These are phyloP conservation scores for Dichetophora obliterata DNA, from an alignment of 2,888 invertebrate genomes.

Conservation along the genomic window DNA sequence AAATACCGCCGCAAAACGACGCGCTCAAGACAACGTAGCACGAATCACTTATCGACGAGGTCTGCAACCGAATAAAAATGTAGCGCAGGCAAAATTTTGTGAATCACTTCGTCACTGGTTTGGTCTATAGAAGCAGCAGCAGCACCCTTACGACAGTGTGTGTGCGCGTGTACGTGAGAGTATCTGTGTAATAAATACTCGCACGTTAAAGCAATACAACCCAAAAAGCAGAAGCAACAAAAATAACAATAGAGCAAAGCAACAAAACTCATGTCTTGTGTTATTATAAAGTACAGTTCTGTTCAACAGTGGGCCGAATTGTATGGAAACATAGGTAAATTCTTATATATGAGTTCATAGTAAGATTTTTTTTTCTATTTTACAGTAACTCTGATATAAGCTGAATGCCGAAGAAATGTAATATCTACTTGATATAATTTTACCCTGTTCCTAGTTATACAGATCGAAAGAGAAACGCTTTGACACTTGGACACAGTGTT, in stretches of 20 bases:
- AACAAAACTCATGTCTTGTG: constrained; percentile 20
- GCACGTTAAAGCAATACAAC: constrained; percentile 38
- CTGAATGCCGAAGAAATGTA: no score
- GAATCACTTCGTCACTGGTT: constrained; percentile 46
- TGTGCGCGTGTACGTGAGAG: constrained; percentile 18
- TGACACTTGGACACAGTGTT: no score
- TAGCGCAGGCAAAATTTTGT: constrained; percentile 48
- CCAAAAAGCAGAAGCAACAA: constrained; percentile 7
- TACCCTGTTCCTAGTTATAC: no score
- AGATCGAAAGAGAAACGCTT: no score
- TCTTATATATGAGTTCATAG: no score
- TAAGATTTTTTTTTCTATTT: no score
- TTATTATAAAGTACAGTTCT: constrained; percentile 51
- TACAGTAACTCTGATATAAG: no score
- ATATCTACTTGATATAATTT: no score
- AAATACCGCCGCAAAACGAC: constrained; percentile 30
- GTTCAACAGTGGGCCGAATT: constrained; percentile 45
- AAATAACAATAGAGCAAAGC: neutral
- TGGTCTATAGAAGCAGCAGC: constrained; percentile 2
- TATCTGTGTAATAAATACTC: constrained; percentile 40
- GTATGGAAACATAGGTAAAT: neutral
- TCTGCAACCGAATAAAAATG: constrained; percentile 52
- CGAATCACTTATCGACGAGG: constrained; percentile 33
- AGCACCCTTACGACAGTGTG: neutral
- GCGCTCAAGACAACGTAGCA: constrained; percentile 4